Base-by-base conservation (phyloP, 1,140 invertebrate species). In the Drosophila repletoides region DNA sequence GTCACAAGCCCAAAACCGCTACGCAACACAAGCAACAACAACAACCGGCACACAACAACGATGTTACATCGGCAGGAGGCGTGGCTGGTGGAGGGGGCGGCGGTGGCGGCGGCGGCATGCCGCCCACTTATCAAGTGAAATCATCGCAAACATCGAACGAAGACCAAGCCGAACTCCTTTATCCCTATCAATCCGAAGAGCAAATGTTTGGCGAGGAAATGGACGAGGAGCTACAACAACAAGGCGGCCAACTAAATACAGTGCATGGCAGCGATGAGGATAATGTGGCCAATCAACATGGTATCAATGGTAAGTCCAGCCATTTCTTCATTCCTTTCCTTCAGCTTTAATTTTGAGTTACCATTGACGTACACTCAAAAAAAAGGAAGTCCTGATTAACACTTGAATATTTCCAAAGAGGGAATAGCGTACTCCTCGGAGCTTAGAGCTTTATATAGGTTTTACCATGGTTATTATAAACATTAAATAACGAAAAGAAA, bases 111-210 rank as follows among this genome's bases (percentile, higher is more conserved):
- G n/a, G n/a, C n/a, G n/a, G n/a, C n/a, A n/a, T 46, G 38, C 80
- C 81, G 38, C 74, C 77, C 29, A 71, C 70, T 17, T 84, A 84
- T 72, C 79, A 84, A 56, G 81, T 74, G 15, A 68, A 81, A 55
- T 72, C 87, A 52, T 76, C 80, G 43, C 88, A 81, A 55, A 70
- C 83, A 74, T 89, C 88, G 40, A 84, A 75, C 46, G 88, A 89
- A 60, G 88, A 89, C 51, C 73, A 86, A 40, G 68, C 79, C 36
- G 88, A 89, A 51, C 71, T 89, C 19, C 56, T 89, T 33, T 84
- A 81, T 51, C 71, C 77, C 33, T 83, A 71, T 34, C 68, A 73
- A 58, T 88, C 80, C 38, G 68, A 66, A 9, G 86, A 88, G 63
- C 80, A 86, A 76, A 70, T 88, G 65, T 84, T 84, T 17, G 81